These are phyloP conservation scores for Uloborus plumipes DNA, from an alignment of 2,888 invertebrate genomes.

Conservation along the genomic window DNA sequence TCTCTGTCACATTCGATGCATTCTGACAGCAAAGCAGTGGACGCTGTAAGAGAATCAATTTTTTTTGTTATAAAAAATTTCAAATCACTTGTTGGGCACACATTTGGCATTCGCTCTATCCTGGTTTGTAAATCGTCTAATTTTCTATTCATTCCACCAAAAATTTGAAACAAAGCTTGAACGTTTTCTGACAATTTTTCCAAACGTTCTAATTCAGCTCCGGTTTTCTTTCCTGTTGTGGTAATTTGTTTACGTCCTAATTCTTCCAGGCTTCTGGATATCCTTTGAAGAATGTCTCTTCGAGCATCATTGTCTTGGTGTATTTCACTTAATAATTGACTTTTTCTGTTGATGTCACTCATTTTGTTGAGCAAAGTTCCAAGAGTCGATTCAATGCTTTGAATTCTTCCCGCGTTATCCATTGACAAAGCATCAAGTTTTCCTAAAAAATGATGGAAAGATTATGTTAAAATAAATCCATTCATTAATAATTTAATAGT, in stretches of 20 bases:
- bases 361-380: constrained; percentile 41
- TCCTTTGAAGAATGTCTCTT: constrained; percentile 48
- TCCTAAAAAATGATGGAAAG: constrained; percentile 13
- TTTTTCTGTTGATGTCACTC: constrained; percentile 52
- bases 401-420: constrained; percentile 73
- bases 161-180: constrained; percentile 56
- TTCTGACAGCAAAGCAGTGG: constrained; percentile 43
- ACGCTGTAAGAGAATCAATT: constrained; percentile 46
- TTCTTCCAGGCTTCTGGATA: constrained; percentile 53
- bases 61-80: constrained; percentile 55
- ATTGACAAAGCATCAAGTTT: constrained; percentile 68
- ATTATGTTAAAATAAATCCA: not conserved
- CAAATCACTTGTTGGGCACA: constrained; percentile 48
- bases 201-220: constrained; percentile 38
- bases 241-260: constrained; percentile 32
- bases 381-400: constrained; percentile 68
- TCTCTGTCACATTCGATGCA: constrained; percentile 57
- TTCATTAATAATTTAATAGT: not conserved
- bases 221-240: constrained; percentile 39
- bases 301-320: constrained; percentile 46
- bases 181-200: constrained; percentile 60
- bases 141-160: constrained; percentile 55
- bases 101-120: constrained; percentile 40
- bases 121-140: constrained; percentile 53
- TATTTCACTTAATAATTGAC: constrained; percentile 46